Base-by-base conservation (phyloP, 2,113 vertebrate genomes). In the Astatoreochromis straeleni region DNA sequence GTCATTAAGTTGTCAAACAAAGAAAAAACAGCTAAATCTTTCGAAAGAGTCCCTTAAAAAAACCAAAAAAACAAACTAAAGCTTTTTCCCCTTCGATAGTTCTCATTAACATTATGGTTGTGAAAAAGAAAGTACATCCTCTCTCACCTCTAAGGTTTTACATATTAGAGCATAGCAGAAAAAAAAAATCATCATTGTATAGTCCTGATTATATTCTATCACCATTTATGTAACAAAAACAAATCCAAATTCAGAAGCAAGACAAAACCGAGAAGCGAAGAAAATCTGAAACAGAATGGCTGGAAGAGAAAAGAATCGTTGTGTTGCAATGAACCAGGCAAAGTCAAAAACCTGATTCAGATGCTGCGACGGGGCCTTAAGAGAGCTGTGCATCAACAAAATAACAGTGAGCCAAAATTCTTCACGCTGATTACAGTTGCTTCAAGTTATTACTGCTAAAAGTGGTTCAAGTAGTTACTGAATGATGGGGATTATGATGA, bases 1-100 rank as follows among this genome's bases (percentile, higher is more conserved):
- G 79, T 83, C 68, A 91, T 33, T 82, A 57, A 82, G 38, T 38
- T 91, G 45, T 53, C 57, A 63, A 81, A 55, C 19, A 16, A 63
- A 55, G 13, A 47, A 24, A 81, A 81, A 78, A 9, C 7, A 10
- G 7, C 7, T 29, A 1, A 31, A 51, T 51, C 24, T 29, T 75
- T 49, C 3, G 1, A 19, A 49, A 49, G 9, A 78, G 9, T 49
- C 24, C 42, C 16, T 47, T 31, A 12, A 9, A 47, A 29, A 24
- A 24, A 51, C 0, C 1, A 2, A 19, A 11, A 58, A 4, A 11
- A 35, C 49, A 6, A 16, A 58, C 13, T 0, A 60, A 60, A 70
- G 65, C 12, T 42, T 70, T 42, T 40, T 2, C 7, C 16, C 5
- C 16, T 49, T 75, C 2, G 2, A 19, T 47, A 75, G 16, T 29